Conservation (phyloP, 2,797 vertebrate genomes). For the Catharus ustulatus region DNA sequence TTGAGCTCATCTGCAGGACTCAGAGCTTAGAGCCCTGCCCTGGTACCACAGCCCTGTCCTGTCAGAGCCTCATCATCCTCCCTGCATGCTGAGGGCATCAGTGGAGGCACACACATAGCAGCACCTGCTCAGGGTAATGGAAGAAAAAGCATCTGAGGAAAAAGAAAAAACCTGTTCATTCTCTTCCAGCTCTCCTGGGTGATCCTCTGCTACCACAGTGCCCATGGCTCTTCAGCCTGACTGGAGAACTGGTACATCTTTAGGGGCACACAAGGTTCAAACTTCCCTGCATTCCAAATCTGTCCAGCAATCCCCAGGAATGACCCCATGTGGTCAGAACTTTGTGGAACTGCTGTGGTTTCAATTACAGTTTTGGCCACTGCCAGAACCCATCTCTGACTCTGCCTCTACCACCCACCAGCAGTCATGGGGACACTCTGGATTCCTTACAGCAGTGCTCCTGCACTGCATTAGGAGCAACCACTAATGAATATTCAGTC, state of each 20-base stretch:
- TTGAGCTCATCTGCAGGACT: background rate
- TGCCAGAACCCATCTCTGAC: background rate
- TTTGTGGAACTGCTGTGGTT: background rate
- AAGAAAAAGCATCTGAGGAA: background rate
- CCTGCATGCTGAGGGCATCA: constrained; percentile 19
- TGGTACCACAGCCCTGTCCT: background rate
- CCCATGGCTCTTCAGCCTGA: background rate
- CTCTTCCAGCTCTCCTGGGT: background rate
- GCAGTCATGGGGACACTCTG: background rate
- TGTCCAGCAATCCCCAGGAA: background rate
- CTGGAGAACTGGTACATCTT: background rate
- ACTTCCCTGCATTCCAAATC: background rate
- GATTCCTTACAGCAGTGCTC: background rate
- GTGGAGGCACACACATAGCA: background rate
- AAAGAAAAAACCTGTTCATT: background rate
- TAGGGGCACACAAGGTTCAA: background rate
- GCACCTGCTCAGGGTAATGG: background rate
- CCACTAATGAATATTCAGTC: background rate
- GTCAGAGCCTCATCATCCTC: constrained; percentile 22
- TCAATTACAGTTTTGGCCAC: background rate
- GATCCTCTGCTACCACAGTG: background rate
- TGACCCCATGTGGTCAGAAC: background rate
- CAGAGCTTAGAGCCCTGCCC: constrained; percentile 28
- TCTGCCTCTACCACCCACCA: background rate
- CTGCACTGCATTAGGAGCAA: background rate